Base-by-base conservation (phyloP, 2,113 vertebrate genomes). In the Eptatretus burgeri region DNA sequence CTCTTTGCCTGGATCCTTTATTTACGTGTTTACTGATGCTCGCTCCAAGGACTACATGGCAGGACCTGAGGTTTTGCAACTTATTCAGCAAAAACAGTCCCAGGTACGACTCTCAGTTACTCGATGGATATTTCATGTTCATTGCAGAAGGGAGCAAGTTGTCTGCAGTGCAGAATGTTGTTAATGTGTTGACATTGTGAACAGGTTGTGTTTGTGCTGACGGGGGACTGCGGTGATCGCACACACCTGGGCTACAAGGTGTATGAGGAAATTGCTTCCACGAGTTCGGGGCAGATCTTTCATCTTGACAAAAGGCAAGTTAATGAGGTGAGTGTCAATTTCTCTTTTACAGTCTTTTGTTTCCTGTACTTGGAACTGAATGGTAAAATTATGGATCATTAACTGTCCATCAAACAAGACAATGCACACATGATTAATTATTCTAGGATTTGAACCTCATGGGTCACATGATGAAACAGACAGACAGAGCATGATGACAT, bases 71-170 rank as follows among this genome's bases (percentile, higher is more conserved):
- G 91, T 96, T 52, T 75, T 98, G 64, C 89, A 91, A 66, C 83
- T 98, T 56, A 96, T 98, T 73, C 91, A 96, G 11, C 89, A 94
- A 74, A 98, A 98, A n/a, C 91, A 98, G 63, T 98, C 91, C 14
- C 91, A 98, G 75, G 91, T 98, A 71, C 62, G 8, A 5, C n/a
- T 60, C 56, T 60, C n/a, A n/a, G 27, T 41, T 41, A 41, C 27
- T 41, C 3, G 27, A 41, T 60, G 56, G 9, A 11, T 60, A 10
- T 60, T 10, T 12, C 20, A 17, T 60, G n/a, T 60, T 2, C 20
- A 60, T 60, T 60, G 9, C 56, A 19, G 56, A 12, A 60, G 19
- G 19, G n/a, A 11, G n/a, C 11, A 13, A 60, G 56, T 10, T 60
- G 56, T 20, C 56, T 12, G 56, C 11, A n/a, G 56, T 60, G 27